phyloP scores from a whole-genome alignment of 1,140 invertebrate genomes.

The Cydia amplana region DNA sequence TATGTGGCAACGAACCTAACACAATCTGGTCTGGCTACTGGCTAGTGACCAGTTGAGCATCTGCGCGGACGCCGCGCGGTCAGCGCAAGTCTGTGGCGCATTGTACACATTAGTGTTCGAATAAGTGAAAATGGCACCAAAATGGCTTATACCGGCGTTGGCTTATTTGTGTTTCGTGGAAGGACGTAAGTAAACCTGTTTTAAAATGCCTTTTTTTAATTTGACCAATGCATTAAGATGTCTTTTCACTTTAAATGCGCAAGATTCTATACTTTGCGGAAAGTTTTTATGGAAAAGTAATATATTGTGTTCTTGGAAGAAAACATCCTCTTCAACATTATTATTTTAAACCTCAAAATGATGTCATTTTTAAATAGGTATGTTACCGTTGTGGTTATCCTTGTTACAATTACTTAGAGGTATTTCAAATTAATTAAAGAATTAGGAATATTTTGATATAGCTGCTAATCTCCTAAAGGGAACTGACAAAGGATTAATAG shows the following conservation, averaged over 20 bases:
- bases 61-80: not conserved
- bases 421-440: no score
- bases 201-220: not conserved
- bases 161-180: slow-evolving; percentile 30
- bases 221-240: not conserved
- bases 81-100: not conserved
- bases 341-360: no score
- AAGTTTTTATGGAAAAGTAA: no score
- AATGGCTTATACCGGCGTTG: slow-evolving; percentile 20
- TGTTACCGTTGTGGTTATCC: no score
- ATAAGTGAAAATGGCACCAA: slow-evolving; percentile 9
- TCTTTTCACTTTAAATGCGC: not conserved
- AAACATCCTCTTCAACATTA: no score
- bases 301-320: no score
- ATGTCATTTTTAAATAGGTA: no score
- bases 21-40: not conserved
- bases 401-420: no score
- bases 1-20: not conserved
- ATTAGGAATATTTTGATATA: no score
- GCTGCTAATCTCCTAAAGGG: no score
- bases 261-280: no score
- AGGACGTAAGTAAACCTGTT: slow-evolving; percentile 32
- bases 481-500: no score
- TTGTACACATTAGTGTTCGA: not conserved
- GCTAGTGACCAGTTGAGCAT: not conserved